Evolutionary conservation across 2,888 invertebrate genomes (phyloP).

Genomic region (Pyrocoelia pectoralis): DNA sequence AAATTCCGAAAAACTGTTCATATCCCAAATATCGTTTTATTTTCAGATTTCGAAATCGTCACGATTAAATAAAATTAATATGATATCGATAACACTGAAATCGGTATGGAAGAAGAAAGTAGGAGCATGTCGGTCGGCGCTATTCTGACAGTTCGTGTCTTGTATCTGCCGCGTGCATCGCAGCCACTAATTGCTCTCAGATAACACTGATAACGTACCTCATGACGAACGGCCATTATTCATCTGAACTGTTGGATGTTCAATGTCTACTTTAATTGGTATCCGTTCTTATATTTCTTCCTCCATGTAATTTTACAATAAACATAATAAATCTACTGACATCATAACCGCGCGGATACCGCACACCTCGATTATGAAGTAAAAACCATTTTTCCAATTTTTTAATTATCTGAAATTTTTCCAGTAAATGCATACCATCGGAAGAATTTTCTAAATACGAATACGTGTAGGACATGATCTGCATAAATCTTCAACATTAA

Average conservation of each 20-base stretch:
- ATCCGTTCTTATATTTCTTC: slow-evolving; percentile 42
- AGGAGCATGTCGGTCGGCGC: slow-evolving; percentile 43
- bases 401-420: no score
- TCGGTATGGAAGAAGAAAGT: slow-evolving; percentile 19
- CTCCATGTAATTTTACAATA: background rate
- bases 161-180: slow-evolving; percentile 52
- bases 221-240: slow-evolving; percentile 51
- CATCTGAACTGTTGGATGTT: slow-evolving; percentile 47
- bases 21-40: slow-evolving; percentile 2
- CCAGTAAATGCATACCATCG: no score
- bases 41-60: slow-evolving; percentile 18
- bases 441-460: no score
- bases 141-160: slow-evolving; percentile 53
- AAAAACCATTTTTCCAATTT: no score
- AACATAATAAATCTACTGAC: background rate
- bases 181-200: slow-evolving; percentile 52
- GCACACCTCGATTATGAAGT: background rate
- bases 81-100: slow-evolving; percentile 11
- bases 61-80: slow-evolving; percentile 12
- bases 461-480: no score
- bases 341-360: background rate
- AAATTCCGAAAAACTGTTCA: slow-evolving; percentile 5
- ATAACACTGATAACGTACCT: slow-evolving; percentile 51
- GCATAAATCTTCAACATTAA: background rate
- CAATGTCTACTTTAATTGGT: slow-evolving; percentile 49